Base-by-base conservation (phyloP, 2,888 invertebrate genomes). In the Agelastica alni region DNA sequence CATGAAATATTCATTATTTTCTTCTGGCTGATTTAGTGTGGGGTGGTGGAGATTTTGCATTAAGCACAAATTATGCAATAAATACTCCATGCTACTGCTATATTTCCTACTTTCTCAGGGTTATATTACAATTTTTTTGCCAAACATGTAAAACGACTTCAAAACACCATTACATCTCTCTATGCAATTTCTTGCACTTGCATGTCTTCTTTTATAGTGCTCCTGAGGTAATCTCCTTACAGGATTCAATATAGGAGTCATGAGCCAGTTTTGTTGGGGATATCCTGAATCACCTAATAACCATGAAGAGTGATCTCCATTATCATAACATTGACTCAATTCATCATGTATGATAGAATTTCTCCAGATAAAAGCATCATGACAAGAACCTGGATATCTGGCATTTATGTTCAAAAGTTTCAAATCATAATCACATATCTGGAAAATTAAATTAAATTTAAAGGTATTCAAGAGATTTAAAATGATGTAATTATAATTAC, bases 261-360 rank as follows among this genome's bases (percentile, higher is more conserved):
- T 30, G n/a, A n/a, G n/a, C n/a, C n/a, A n/a, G n/a, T 30, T 9
- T 32, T 32, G 32, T 32, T 32, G 32, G 32, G 32, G 32, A 32
- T 32, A 32, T 32, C 32, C 3, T 32, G 13, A 32, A 32, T 32
- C 32, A n/a, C 30, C 30, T 30, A 30, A 30, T 30, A 30, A 30
- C 32, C 32, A 32, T 32, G 32, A 32, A 32, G 32, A 13, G 32
- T 32, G 14, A 32, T 32, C 32, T 13, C 32, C 32, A 32, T 13
- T 14, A 32, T 32, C 14, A 32, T 32, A 13, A 32, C 13, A 32
- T 32, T 32, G 14, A 32, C 30, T 30, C n/a, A 30, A 30, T 4
- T 30, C n/a, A n/a, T 30, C 30, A 30, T 30, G 30, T 30, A n/a
- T 30, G 2, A 30, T 30, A 12, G 10, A 2, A 12, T 30, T 10